Base-by-base conservation (phyloP, 1,140 invertebrate species). In the Dreissena rostriformis region DNA sequence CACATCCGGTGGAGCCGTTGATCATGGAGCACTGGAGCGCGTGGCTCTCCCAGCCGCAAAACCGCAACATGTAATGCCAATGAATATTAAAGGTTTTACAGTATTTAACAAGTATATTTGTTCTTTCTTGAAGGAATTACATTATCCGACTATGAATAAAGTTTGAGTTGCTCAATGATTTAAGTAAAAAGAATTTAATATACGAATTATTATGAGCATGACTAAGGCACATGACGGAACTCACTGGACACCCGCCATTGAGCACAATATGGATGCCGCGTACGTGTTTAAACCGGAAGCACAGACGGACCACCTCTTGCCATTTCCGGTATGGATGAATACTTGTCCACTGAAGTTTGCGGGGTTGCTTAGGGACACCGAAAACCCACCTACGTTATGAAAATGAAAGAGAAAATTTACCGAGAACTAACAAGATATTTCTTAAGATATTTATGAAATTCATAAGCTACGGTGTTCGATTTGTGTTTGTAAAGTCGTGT, bases 21-120 rank as follows among this genome's bases (percentile, higher is more conserved):
- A 63, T 49, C 19, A 55, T 29, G n/a, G 70, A 65, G 53, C 79
- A 81, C 24, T 81, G 79, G 26, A 57, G 22, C 28, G 73, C 22
- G 22, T 81, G 79, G 24, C 29, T 52, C 53, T 81, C 79, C 79
- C 79, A 81, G n/a, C 79, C 55, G 66, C 79, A 81, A 39, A 39
- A 39, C 39, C 39, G 8, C 8, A 39, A 39, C 2, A 5, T 39
- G 2, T 39, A 5, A 39, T 39, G 39, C 39, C 39, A 2, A 39
- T 39, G 2, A 39, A 39, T 39, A 39, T 39, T 39, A 39, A 39
- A 5, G 39, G 8, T 39, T 39, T 39, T 39, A 39, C 39, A 39
- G 39, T 39, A 39, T 39, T 39, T 39, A 39, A 5, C 8, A 39
- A 39, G 2, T 8, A 8, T 5, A 5, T 5, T 39, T 39, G 39